phyloP scores from a whole-genome alignment of 1,140 invertebrate species.

The Solenopsis fugax region DNA sequence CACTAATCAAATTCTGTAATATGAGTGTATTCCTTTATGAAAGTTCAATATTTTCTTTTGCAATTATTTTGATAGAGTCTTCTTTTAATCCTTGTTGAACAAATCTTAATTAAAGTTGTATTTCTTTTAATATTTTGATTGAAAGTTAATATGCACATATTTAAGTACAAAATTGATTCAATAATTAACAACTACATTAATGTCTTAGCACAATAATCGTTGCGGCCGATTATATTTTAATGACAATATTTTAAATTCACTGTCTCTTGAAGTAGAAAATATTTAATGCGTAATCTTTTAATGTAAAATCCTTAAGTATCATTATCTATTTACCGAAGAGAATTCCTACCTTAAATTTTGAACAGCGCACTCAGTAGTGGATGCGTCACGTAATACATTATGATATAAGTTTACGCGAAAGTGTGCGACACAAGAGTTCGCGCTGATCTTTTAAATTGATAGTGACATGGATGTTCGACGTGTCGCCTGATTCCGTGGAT shows the following conservation, averaged over 20 bases:
- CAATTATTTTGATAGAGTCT: not conserved
- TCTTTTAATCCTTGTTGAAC: not conserved
- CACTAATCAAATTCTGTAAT: not conserved
- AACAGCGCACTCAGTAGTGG: not conserved
- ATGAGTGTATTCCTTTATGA: not conserved
- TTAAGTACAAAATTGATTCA: constrained; percentile 15
- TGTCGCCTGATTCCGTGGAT: constrained; percentile 66
- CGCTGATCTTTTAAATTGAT: constrained; percentile 78
- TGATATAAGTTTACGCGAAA: constrained; percentile 29
- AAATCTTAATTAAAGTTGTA: not conserved
- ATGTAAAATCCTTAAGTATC: not conserved
- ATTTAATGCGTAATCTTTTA: not conserved
- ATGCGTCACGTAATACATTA: constrained; percentile 36
- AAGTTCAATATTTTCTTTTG: not conserved
- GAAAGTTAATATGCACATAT: constrained; percentile 29
- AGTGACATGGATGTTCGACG: constrained; percentile 75
- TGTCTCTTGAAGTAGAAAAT: constrained; percentile 17
- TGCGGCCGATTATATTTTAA: constrained; percentile 3
- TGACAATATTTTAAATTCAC: constrained; percentile 15
- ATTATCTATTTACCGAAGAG: constrained; percentile 10
- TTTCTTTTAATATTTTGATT: not conserved
- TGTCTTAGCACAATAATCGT: not conserved
- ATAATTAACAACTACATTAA: constrained; percentile 39
- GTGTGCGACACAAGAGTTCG: constrained; percentile 24
- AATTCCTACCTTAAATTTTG: not conserved